Base-by-base conservation (phyloP, 2,113 vertebrate species). In the Dasyornis broadbenti region DNA sequence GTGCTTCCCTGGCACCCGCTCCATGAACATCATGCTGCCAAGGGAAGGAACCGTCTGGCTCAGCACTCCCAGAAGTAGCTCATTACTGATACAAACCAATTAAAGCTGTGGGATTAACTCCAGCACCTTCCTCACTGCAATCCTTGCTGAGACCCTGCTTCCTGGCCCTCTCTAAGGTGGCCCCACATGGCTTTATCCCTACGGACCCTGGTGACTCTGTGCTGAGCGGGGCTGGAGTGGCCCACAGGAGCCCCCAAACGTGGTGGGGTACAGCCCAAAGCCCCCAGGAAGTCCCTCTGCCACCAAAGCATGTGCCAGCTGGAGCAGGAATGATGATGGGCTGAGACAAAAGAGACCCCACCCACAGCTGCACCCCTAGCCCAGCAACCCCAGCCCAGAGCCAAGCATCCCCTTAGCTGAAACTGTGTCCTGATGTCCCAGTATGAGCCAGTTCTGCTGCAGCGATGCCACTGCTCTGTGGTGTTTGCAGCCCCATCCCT, bases 191-290 rank as follows among this genome's bases (percentile, higher is more conserved):
- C 44, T 92, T 71, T 70, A 30, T 31, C 59, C 44, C 3, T 5
- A n/a, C 0, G 0, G 1, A 54, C 8, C 7, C 23, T 0, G 0
- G 19, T 11, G 50, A 56, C 18, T 49, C 28, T 15, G 45, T 28
- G 64, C 59, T 33, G 21, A 84, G 64, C 0, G 0, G 53, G 26
- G 63, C 57, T 77, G 31, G 31, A 50, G 9, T 14, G 23, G 20
- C 15, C n/a, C 50, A 27, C 2, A 4, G 49, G 49, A 73, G 49
- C 56, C 33, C 33, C 37, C 28, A 19, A 0, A 5, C 10, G 10
- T 0, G 1, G 45, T 42, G 21, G 47, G 33, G 12, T 42, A 73
- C 2, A 11, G 42, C 26, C 39, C 23, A 24, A 68, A 12, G 15
- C 4, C 19, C 30, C 59, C 21, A 45, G 5, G 24, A 35, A 31